Evolutionary conservation across 2,797 vertebrate species (phyloP), one percentile per base, ranked within the genome.

Genomic region (Holocentrus rufus): DNA sequence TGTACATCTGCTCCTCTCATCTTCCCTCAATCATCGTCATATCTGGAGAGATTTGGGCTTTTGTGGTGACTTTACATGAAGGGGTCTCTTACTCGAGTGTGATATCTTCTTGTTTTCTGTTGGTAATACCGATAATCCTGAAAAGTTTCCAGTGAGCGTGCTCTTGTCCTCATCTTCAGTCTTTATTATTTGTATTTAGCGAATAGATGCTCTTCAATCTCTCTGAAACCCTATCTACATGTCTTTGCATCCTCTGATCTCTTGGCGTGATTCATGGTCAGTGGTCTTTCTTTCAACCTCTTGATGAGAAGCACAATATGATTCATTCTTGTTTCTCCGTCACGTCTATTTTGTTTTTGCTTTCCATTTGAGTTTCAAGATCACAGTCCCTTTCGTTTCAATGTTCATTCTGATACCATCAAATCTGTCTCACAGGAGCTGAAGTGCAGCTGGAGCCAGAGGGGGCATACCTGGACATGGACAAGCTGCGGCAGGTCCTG

Each of bases 401-500:
- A 1, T 4, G 22, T 6, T 0, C 60, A 14, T 6, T 66, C 18
- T 74, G n/a, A 67, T 20, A 18, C 9, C 44, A 7, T 74, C 7
- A 44, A 11, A 65, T 23, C 30, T 81, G 5, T 17, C 11, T 11
- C 20, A n/a, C 30, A 93, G 92, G 83, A 62, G 67, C 67, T 0
- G 63, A 64, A 1, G 31, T 59, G 53, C 65, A 75, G 14, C 62
- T 61, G 22, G 69, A 85, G 18, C 57, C 17, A 0, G 78, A 65
- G 1, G 86, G 75, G 53, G 61, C 81, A 0, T 81, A 86, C 27
- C 77, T 94, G 54, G 80, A 93, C n/a, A 76, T 94, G 66, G 86
- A 90, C 7, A 90, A 87, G 22, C 79, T 93, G 72, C 87, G 90
- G 60, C 94, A 95, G 79, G 93, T 95, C 25, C 80, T 93, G 1